Evolutionary conservation across 1,140 invertebrate genomes (phyloP).

Genomic region (Doryteuthis pealeii): DNA sequence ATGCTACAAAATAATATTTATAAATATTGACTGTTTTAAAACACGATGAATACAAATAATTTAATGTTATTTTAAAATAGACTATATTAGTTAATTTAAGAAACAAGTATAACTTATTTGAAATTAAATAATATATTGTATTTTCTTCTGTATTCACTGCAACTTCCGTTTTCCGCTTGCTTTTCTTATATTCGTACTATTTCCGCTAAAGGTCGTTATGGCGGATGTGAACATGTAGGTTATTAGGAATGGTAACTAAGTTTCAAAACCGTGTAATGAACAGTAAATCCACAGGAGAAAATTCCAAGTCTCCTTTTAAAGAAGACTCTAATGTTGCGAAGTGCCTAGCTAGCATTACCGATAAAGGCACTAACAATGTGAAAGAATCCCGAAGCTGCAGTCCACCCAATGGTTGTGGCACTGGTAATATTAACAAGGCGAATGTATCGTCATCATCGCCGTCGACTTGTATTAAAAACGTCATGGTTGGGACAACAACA

Average conservation of each 20-base stretch:
- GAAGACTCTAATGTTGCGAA: not conserved
- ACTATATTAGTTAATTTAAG: too few relatives aligned
- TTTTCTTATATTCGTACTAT: not conserved
- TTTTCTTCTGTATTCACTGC: too few relatives aligned
- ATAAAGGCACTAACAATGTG: not conserved
- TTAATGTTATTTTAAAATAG: not conserved
- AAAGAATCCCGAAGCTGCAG: not conserved
- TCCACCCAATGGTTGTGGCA: not conserved
- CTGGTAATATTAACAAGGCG: not conserved
- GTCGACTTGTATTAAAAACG: not conserved
- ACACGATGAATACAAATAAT: slow-evolving; percentile 1
- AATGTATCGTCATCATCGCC: not conserved
- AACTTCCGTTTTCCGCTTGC: not conserved
- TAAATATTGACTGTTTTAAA: not conserved
- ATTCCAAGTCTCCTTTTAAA: not conserved
- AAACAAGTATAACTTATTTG: not conserved
- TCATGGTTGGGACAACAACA: not conserved
- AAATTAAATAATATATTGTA: not conserved
- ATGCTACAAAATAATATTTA: not conserved
- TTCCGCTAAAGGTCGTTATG: slow-evolving; percentile 15
- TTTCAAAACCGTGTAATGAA: not conserved
- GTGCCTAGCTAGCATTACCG: not conserved
- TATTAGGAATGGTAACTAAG: slow-evolving; percentile 3
- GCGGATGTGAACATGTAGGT: not conserved
- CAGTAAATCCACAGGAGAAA: slow-evolving; percentile 7